phyloP scores from a whole-genome alignment of 2,113 vertebrate species.

The Hyaena hyaena region DNA sequence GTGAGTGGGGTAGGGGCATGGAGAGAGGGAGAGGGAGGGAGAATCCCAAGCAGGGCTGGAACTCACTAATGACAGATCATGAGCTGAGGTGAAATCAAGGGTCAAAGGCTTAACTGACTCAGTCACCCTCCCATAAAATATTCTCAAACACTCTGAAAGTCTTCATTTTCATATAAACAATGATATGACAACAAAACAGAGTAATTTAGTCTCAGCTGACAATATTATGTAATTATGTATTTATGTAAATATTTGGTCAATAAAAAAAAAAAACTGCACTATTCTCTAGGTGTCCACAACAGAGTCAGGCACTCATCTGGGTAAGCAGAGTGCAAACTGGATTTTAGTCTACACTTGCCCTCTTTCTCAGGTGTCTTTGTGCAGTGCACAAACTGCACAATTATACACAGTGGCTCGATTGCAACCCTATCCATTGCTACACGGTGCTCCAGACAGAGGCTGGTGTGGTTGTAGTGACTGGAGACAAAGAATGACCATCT shows the following conservation, averaged over 20 bases:
- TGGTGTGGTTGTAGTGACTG: too few species aligned
- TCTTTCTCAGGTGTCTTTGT: neutral
- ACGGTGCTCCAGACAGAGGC: neutral
- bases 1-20: too few species aligned
- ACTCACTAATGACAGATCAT: too few species aligned
- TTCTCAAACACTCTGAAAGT: neutral
- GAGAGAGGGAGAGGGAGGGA: too few species aligned
- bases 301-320: neutral
- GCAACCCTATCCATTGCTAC: neutral
- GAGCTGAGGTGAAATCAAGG: too few species aligned
- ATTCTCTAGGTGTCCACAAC: neutral
- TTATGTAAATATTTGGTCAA: neutral
- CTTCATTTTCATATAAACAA: constrained; percentile 4
- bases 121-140: neutral
- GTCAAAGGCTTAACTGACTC: too few species aligned
- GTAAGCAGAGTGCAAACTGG: neutral
- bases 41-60: too few species aligned
- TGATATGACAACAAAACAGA: neutral
- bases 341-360: neutral
- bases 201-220: neutral
- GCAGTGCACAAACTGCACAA: neutral
- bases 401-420: neutral
- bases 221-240: neutral
- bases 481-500: neutral
- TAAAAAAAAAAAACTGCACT: neutral